Evolutionary conservation across 2,888 invertebrate genomes (phyloP).

Genomic region (Apamea anceps): DNA sequence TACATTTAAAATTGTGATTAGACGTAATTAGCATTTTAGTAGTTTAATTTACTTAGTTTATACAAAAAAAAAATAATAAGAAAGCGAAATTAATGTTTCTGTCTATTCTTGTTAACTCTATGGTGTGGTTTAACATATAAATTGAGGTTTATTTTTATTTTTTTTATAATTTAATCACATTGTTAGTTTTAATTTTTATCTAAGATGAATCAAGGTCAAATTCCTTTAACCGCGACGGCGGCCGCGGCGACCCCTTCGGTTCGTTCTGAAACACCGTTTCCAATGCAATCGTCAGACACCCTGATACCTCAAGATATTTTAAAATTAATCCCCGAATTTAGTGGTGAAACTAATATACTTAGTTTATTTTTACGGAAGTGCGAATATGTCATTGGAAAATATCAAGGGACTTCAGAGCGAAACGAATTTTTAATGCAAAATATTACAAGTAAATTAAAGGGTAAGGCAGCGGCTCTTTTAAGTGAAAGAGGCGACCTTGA

Average conservation of each 20-base stretch:
- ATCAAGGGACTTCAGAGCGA: not conserved
- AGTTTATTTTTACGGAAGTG: not conserved
- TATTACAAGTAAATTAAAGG: not conserved
- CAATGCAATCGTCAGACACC: not conserved
- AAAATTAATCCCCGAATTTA: slow-evolving; percentile 4
- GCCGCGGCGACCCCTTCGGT: not conserved
- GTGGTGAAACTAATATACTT: not conserved
- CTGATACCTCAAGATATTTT: not conserved
- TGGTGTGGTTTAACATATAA: not conserved
- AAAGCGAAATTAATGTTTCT: too few species aligned
- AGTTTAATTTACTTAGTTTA: too few species aligned
- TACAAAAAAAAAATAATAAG: too few species aligned
- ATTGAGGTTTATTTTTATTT: not conserved
- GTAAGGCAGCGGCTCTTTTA: not conserved
- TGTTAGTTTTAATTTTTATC: not conserved
- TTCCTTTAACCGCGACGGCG: too few species aligned
- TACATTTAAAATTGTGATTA: too few species aligned
- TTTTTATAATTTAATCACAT: too few species aligned
- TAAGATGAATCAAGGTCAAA: not conserved
- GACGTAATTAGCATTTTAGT: too few species aligned
- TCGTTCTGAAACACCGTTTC: not conserved
- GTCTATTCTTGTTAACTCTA: too few species aligned
- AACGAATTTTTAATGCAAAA: not conserved
- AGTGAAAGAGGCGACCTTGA: not conserved
- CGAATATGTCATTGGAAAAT: not conserved